Base-by-base conservation (phyloP, 2,113 vertebrate species). In the Chaenocephalus aceratus region DNA sequence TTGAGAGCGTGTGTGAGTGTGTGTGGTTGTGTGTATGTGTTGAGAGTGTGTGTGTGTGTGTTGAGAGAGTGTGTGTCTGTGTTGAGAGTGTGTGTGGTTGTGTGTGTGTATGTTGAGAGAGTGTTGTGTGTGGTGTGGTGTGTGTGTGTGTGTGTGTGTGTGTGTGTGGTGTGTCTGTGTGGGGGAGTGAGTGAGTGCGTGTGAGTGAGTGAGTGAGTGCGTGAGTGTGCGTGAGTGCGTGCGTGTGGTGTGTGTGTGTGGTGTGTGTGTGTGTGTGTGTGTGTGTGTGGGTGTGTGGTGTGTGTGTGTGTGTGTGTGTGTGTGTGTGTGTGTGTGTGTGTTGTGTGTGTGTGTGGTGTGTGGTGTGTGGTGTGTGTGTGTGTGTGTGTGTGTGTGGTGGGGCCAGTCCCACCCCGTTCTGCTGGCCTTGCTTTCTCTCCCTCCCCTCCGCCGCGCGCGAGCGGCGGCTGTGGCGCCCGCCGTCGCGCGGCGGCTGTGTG, bases 401-500 rank as follows among this genome's bases (percentile, higher is more conserved):
- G 49, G 71, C 70, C 45, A 59, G 79, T 83, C n/a, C n/a, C n/a
- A n/a, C n/a, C n/a, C n/a, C n/a, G 86, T 87, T 87, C 68, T 89
- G 85, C 89, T 82, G 85, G 84, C 75, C 84, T 73, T 79, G 88
- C 84, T 91, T 91, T 91, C 86, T 91, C 86, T 86, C 82, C 71
- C 70, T 76, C 54, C 23, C n/a, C n/a, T n/a, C n/a, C n/a, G n/a
- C n/a, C n/a, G n/a, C n/a, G n/a, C n/a, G n/a, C n/a, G n/a, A n/a
- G n/a, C n/a, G n/a, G n/a, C n/a, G n/a, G n/a, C n/a, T n/a, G n/a
- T n/a, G n/a, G n/a, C n/a, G n/a, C n/a, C n/a, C n/a, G n/a, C n/a
- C n/a, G n/a, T n/a, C n/a, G n/a, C n/a, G n/a, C n/a, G 87, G 86
- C 90, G 82, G 88, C 87, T 81, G 85, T 87, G 89, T 89, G 91